These are phyloP conservation scores for Verasper variegatus DNA, from an alignment of 2,113 vertebrate species.

Conservation along the genomic window DNA sequence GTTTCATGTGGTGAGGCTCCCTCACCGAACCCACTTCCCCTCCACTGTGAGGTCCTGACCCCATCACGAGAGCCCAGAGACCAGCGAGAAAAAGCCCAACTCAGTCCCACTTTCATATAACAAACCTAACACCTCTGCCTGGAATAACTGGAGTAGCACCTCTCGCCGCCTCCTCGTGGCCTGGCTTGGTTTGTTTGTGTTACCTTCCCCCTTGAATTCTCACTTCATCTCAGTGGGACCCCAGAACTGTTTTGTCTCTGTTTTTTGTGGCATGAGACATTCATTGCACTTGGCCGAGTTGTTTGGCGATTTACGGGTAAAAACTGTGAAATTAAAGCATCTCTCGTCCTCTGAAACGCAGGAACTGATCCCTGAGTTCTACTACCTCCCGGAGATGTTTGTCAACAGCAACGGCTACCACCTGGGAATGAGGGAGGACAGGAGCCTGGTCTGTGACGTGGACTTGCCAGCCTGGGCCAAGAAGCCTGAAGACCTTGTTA, in stretches of 20 bases:
- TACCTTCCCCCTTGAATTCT: constrained; percentile 71
- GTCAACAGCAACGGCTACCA: constrained; percentile 96
- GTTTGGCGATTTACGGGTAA: constrained; percentile 2
- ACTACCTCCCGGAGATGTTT: constrained; percentile 98
- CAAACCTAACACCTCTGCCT: constrained; percentile 70
- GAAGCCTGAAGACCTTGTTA: constrained; percentile 95
- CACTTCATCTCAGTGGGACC: constrained; percentile 58
- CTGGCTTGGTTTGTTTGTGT: constrained; percentile 72
- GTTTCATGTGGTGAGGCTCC: constrained; percentile 38
- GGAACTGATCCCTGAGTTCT: constrained; percentile 98
- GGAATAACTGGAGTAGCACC: constrained; percentile 71
- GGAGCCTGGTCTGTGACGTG: constrained; percentile 89
- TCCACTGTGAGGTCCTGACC: constrained; percentile 67
- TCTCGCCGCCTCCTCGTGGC: constrained; percentile 54
- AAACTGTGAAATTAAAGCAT: constrained; percentile 12
- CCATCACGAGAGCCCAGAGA: constrained; percentile 69
- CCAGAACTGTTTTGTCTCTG: background rate
- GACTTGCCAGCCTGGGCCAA: constrained; percentile 95
- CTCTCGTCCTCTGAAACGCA: constrained; percentile 61
- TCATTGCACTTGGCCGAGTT: constrained; percentile 29
- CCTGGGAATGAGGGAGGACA: constrained; percentile 91
- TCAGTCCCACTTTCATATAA: constrained; percentile 73
- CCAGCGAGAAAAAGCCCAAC: constrained; percentile 52
- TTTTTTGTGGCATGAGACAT: background rate
- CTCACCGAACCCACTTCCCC: constrained; percentile 54